Percentiles rank a stretch among this genome's conserved stretches.
phyloP scores from a whole-genome alignment of 2,888 invertebrate genomes.

The Drosophila formosana region DNA sequence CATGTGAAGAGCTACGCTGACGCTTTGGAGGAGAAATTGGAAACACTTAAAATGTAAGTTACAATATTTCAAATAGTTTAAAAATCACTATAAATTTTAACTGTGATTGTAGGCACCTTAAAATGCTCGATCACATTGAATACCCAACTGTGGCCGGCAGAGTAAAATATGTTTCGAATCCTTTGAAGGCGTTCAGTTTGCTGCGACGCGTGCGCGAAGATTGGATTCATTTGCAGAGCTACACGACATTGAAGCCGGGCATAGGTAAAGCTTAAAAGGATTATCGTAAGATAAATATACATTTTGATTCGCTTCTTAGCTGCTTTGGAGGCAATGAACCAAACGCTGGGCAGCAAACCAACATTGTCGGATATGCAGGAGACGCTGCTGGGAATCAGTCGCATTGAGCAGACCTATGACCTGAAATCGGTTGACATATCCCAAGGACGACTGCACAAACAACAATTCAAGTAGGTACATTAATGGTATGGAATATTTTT shows the following conservation, averaged over 20 bases:
- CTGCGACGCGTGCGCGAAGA: slow-evolving; percentile 57
- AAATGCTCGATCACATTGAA: slow-evolving; percentile 7
- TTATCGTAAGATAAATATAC: neutral
- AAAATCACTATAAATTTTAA: neutral
- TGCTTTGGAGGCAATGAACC: slow-evolving; percentile 22
- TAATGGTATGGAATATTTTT: neutral
- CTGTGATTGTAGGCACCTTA: slow-evolving; percentile 43
- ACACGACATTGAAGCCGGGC: slow-evolving; percentile 10
- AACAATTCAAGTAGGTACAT: slow-evolving; percentile 43
- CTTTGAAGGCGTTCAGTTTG: slow-evolving; percentile 47
- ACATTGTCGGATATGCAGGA: slow-evolving; percentile 35
- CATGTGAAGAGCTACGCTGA: slow-evolving; percentile 34
- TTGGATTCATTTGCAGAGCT: slow-evolving; percentile 47
- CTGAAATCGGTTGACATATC: slow-evolving; percentile 45
- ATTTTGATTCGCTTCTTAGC: slow-evolving; percentile 8
- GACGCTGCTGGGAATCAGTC: slow-evolving; percentile 35
- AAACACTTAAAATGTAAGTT: slow-evolving; percentile 44
- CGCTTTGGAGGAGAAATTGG: slow-evolving; percentile 40
- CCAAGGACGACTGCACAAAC: slow-evolving; percentile 34
- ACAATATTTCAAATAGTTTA: too few relatives aligned
- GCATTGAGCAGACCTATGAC: slow-evolving; percentile 52
- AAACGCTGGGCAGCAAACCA: slow-evolving; percentile 26
- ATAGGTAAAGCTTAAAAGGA: slow-evolving; percentile 19
- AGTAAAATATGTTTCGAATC: slow-evolving; percentile 51
- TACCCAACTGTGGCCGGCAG: neutral